Conservation (phyloP, 2,888 invertebrate species). For the Polia nebulosa region DNA sequence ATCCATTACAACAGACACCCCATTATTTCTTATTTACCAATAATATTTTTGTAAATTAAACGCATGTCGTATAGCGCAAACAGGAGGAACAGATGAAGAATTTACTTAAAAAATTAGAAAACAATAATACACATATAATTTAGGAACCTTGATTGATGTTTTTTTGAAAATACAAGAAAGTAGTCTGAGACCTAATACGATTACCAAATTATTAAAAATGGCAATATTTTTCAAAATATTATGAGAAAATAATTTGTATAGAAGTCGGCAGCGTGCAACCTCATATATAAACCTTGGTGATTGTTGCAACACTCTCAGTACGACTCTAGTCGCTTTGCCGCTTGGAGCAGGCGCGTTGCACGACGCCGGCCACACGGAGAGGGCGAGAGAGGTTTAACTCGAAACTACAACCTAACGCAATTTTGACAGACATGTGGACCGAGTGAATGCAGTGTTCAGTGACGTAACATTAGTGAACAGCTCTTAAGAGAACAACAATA, state of each 20-base stretch:
- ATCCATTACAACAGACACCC: neutral
- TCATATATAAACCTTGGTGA: slow-evolving; percentile 89
- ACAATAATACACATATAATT: neutral
- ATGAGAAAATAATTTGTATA: slow-evolving; percentile 70
- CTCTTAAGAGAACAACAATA: slow-evolving; percentile 73
- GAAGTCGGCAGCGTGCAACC: slow-evolving; percentile 81
- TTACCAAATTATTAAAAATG: slow-evolving; percentile 10
- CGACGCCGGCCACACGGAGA: slow-evolving; percentile 90
- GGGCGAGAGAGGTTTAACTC: slow-evolving; percentile 89
- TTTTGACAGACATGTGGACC: slow-evolving; percentile 85
- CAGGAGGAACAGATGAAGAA: neutral
- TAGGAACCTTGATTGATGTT: neutral
- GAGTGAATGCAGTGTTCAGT: slow-evolving; percentile 89
- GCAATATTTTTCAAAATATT: slow-evolving; percentile 57
- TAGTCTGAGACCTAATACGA: neutral
- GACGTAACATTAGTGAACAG: slow-evolving; percentile 85
- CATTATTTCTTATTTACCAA: neutral
- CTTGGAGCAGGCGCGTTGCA: slow-evolving; percentile 87
- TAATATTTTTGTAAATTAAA: slow-evolving; percentile 5
- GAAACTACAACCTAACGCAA: slow-evolving; percentile 76
- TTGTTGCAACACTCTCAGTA: slow-evolving; percentile 90
- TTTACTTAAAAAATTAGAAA: neutral
- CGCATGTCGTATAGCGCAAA: neutral
- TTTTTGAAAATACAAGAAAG: slow-evolving; percentile 4
- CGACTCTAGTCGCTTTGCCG: slow-evolving; percentile 92